phyloP scores from a whole-genome alignment of 1,140 invertebrate genomes.

The Epicauta chinensis region DNA sequence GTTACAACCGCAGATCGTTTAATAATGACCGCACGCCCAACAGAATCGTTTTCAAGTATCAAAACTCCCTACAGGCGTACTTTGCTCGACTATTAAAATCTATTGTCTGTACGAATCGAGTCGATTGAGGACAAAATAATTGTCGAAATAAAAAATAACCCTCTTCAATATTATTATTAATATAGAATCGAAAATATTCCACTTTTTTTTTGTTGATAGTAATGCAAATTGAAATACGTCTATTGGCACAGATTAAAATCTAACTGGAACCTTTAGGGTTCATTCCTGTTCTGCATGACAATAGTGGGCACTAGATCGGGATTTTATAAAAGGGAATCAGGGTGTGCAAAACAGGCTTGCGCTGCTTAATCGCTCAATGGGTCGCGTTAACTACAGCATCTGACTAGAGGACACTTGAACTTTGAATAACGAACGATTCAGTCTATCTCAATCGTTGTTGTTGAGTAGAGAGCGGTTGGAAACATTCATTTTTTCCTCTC shows the following conservation, averaged over 20 bases:
- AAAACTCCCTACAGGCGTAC: slow-evolving; percentile 20
- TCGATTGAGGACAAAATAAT: slow-evolving; percentile 5
- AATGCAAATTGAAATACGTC: too few relatives aligned
- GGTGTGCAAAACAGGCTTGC: slow-evolving; percentile 23
- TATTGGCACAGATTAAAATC: too few relatives aligned
- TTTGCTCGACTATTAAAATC: slow-evolving; percentile 10
- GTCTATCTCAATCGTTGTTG: too few relatives aligned
- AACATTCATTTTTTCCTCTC: too few relatives aligned
- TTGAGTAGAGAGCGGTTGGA: too few relatives aligned
- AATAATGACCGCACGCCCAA: slow-evolving; percentile 24
- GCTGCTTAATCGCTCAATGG: slow-evolving; percentile 31
- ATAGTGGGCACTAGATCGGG: slow-evolving; percentile 3
- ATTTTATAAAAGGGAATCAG: slow-evolving; percentile 18
- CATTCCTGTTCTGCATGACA: slow-evolving; percentile 6
- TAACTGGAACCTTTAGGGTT: too few relatives aligned
- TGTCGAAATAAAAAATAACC: too few relatives aligned
- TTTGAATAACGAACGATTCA: not conserved
- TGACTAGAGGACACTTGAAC: slow-evolving; percentile 4
- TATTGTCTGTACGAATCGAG: slow-evolving; percentile 7
- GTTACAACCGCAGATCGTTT: slow-evolving; percentile 29
- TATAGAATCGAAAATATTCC: too few relatives aligned
- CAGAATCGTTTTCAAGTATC: slow-evolving; percentile 28
- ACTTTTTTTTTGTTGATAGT: too few relatives aligned
- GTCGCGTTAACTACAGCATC: slow-evolving; percentile 25
- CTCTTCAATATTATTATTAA: too few relatives aligned